Evolutionary conservation across 2,888 invertebrate species (phyloP), one percentile per base, ranked within the genome.

Genomic region (Hypercompe scribonia): DNA sequence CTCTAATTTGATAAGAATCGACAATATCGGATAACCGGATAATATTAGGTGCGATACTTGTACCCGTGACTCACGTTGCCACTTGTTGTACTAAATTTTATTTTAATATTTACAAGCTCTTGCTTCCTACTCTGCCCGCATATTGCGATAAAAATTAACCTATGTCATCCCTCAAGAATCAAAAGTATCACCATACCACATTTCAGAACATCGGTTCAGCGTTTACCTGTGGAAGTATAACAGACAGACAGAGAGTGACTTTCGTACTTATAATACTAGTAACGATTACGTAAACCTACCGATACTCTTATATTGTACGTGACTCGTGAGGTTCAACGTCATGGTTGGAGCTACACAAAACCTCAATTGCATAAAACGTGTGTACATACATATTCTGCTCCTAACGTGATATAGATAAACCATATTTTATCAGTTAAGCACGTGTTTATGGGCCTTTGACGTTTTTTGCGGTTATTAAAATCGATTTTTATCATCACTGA

Each of bases 331-430:
- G 31, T 46, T 66, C 33, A 66, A 42, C 33, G 58, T 28, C 28
- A 68, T 54, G 28, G 11, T 36, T 58, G 68, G 36, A 36, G 21
- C 24, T 13, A 34, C 31, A 21, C 31, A 13, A 54, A 67, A 28
- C 34, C 34, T 36, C 28, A 24, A 67, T n/a, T 72, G 42, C 18
- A 36, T 7, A 31, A 28, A 81, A 83, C 83, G 81, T 81, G 77
- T 71, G 10, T 1, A 67, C 0, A 65, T 72, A 69, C 0, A 65
- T 72, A 69, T 69, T 66, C 28, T 64, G 66, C 7, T 36, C 70
- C 63, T 64, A 68, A 50, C 50, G 74, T 76, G 74, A 71, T 68
- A 58, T 65, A 73, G 81, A 81, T 81, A 83, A 76, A 58, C 10
- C 31, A 61, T 54, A 67, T 74, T 21, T 71, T 74, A 67, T 66